A percentile compares a stretch with the other conserved stretches of the same genome.
phyloP scores from a whole-genome alignment of 1,140 invertebrate genomes.

The Drosophila hydei region DNA sequence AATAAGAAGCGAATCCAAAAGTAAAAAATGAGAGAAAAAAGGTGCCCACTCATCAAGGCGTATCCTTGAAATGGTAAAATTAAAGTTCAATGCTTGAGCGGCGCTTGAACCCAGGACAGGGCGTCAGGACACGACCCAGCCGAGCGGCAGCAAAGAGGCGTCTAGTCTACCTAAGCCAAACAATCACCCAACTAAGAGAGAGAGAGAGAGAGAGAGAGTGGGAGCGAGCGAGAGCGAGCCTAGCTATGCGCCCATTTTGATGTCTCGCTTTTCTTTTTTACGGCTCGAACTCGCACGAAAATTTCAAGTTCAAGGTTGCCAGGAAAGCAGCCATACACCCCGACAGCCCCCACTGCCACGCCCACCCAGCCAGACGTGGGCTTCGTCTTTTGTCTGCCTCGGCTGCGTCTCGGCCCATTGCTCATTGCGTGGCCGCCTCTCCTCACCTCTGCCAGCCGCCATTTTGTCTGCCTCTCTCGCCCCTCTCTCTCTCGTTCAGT shows the following conservation, averaged over 20 bases:
- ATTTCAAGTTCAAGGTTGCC: conserved; percentile 81
- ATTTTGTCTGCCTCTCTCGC: conserved; percentile 52
- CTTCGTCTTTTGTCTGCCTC: conserved; percentile 61
- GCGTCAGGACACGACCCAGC: conserved; percentile 38
- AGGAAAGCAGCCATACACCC: conserved; percentile 49
- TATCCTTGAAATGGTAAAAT: conserved; percentile 72
- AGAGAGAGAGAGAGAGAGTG: not conserved
- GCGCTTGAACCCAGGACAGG: conserved; percentile 58
- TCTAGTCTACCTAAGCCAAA: conserved; percentile 35
- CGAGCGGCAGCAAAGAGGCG: conserved; percentile 30
- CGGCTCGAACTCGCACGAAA: conserved; percentile 64
- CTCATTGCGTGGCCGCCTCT: not conserved
- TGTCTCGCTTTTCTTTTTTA: conserved; percentile 42
- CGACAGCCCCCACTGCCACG: conserved; percentile 13
- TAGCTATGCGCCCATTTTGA: conserved; percentile 50
- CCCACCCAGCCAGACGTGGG: conserved; percentile 17
- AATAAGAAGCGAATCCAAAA: too few species aligned
- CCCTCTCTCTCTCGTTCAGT: not conserved
- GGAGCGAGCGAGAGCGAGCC: not conserved
- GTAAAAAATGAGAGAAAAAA: not conserved
- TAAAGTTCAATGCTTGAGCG: conserved; percentile 77
- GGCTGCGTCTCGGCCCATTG: conserved; percentile 34
- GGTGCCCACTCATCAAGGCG: conserved; percentile 45
- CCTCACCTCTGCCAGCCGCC: conserved; percentile 33
- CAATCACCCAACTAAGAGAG: not conserved